Evolutionary conservation across 2,113 vertebrate genomes (phyloP), one percentile per base, ranked within the genome.

Genomic region (Callithrix jacchus): DNA sequence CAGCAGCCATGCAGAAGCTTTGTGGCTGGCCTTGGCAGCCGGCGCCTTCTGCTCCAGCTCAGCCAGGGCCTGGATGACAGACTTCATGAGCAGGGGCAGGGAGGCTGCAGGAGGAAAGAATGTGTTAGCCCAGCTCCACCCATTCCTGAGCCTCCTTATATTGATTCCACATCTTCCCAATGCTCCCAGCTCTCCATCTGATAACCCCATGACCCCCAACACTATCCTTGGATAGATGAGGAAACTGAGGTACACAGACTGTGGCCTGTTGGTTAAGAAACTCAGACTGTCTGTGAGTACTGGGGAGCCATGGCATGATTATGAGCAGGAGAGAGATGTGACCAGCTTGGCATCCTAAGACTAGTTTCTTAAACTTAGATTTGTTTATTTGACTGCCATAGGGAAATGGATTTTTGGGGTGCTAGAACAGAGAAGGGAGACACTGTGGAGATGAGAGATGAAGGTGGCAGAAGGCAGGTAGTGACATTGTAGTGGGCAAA

Each of bases 51-150:
- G 86, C 40, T 99, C 99, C 0, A 99, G 94, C 45, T 98, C 97
- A 64, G 98, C 97, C 85, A 99, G 89, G 1, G 97, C 98, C 70
- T 49, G 64, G 35, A 99, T 98, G 94, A 99, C 97, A 0, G 98
- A 98, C 61, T 98, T 96, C 98, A 99, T 99, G 89, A 97, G 97
- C n/a, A 96, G 84, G 0, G 98, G 98, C 9, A 98, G 80, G 12
- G 96, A 89, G 7, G 97, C 99, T 99, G 96, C 10, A 30, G 91
- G n/a, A 21, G n/a, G 58, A 80, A 37, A 61, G 66, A 45, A 23
- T 9, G 17, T 0, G 1, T 95, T 47, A 96, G 37, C 14, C 25
- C n/a, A 49, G 70, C 21, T 49, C 20, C 64, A 0, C 20, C 42
- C 27, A 6, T 30, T 30, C 76, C 87, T 6, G 6, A 80, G 3